phyloP scores from a whole-genome alignment of 2,113 vertebrate species.

The Mixornis gularis region DNA sequence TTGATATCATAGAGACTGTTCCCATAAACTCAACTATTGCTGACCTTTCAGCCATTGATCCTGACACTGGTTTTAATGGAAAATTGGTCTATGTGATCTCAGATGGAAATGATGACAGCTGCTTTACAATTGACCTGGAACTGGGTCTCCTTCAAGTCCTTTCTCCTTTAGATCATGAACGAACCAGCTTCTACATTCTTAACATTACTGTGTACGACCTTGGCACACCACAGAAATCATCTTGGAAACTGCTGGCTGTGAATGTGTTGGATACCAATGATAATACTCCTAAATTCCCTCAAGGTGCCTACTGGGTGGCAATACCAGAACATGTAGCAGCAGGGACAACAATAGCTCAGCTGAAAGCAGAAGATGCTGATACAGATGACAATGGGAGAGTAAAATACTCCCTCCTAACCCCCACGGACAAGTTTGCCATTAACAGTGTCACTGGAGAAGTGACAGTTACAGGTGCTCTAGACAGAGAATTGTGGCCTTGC shows the following conservation, averaged over 20 bases:
- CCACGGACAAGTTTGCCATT: constrained; percentile 81
- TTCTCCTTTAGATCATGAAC: constrained; percentile 86
- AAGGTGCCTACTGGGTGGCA: constrained; percentile 79
- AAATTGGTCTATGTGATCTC: constrained; percentile 86
- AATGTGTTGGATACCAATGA: constrained; percentile 92
- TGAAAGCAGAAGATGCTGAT: constrained; percentile 81
- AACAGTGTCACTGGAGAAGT: constrained; percentile 84
- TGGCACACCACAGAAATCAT: constrained; percentile 84
- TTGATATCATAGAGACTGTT: constrained; percentile 81
- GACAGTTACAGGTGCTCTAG: constrained; percentile 76
- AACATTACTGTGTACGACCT: constrained; percentile 92
- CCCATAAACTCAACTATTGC: constrained; percentile 77
- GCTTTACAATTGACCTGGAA: constrained; percentile 85
- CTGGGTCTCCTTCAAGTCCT: constrained; percentile 82
- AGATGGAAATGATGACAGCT: constrained; percentile 88
- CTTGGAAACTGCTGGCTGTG: constrained; percentile 89
- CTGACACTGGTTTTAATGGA: constrained; percentile 85
- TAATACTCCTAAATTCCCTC: constrained; percentile 83
- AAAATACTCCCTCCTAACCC: constrained; percentile 81
- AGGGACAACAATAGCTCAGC: constrained; percentile 78
- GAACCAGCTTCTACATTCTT: constrained; percentile 85
- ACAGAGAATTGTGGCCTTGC: constrained; percentile 80
- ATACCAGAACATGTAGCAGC: constrained; percentile 80
- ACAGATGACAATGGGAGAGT: constrained; percentile 77
- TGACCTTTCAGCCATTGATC: constrained; percentile 80